phyloP scores from a whole-genome alignment of 92 coral and sea anemone genomes.

The Zoanthus sociatus region DNA sequence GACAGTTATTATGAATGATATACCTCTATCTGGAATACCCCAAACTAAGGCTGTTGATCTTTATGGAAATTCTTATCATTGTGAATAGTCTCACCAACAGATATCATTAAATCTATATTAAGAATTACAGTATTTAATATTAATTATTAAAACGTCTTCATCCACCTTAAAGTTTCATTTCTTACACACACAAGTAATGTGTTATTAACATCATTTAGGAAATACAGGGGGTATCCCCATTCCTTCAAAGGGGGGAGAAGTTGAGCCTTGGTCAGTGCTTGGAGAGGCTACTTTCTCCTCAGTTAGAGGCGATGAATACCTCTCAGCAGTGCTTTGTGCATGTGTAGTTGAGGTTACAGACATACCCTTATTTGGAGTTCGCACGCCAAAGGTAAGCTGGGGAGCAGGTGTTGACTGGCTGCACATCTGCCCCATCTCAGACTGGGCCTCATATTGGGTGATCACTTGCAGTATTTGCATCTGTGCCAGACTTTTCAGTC shows the following conservation, averaged over 20 bases:
- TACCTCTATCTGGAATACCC: too few relatives aligned
- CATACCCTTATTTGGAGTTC: conserved; percentile 5
- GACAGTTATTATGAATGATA: too few relatives aligned
- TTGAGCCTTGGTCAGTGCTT: conserved; percentile 1
- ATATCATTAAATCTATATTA: too few relatives aligned
- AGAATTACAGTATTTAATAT: too few relatives aligned
- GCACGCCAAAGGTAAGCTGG: neutral
- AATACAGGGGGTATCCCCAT: conserved; percentile 47
- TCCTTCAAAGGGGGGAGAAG: conserved; percentile 12
- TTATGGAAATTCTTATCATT: too few relatives aligned
- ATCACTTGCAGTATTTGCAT: conserved; percentile 43
- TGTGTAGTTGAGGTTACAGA: conserved; percentile 30
- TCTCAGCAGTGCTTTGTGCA: conserved; percentile 13
- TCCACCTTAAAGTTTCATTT: neutral
- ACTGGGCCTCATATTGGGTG: conserved; percentile 38
- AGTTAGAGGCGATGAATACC: neutral
- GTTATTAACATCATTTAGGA: conserved; percentile 1
- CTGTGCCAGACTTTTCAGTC: conserved; percentile 28
- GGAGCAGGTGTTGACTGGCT: neutral
- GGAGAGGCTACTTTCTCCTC: conserved; percentile 8
- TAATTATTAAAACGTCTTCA: too few relatives aligned
- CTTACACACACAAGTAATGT: neutral
- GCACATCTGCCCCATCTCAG: conserved; percentile 30
- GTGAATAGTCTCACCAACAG: too few relatives aligned
- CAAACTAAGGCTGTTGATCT: too few relatives aligned